Evolutionary conservation across 2,113 vertebrate species (phyloP).

Genomic region (Sisor rabdophorus): DNA sequence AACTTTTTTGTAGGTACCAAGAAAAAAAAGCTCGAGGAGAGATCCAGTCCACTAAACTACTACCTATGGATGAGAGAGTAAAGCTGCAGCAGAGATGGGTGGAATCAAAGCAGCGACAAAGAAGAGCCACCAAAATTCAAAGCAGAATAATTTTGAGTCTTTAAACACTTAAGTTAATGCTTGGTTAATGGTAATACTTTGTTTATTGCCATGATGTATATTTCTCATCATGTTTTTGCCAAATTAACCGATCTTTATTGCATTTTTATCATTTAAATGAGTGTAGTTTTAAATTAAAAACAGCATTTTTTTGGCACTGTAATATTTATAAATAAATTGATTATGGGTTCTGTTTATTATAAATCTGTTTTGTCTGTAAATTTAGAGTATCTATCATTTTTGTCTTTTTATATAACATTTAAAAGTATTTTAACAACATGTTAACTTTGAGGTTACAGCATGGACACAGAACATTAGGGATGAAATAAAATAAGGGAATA

Average conservation of each 20-base stretch:
- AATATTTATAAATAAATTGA: background rate
- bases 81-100: conserved; percentile 28
- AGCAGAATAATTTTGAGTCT: background rate
- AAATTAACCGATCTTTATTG: background rate
- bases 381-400: conserved; percentile 5
- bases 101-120: conserved; percentile 23
- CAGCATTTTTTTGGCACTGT: background rate
- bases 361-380: background rate
- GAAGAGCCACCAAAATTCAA: conserved; percentile 18
- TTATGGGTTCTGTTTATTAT: background rate
- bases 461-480: background rate
- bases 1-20: conserved; percentile 19
- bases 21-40: conserved; percentile 27
- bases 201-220: background rate
- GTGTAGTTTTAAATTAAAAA: background rate
- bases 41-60: conserved; percentile 19
- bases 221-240: background rate
- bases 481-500: background rate
- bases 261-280: background rate
- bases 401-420: background rate
- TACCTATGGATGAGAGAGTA: conserved; percentile 28
- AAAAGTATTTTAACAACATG: background rate
- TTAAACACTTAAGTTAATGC: background rate
- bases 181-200: conserved; percentile 6
- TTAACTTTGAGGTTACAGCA: background rate